Percentiles rank a stretch among this genome's conserved stretches.
These are phyloP conservation scores for Bovichtus diacanthus DNA, from an alignment of 2,797 vertebrate genomes.

Conservation along the genomic window DNA sequence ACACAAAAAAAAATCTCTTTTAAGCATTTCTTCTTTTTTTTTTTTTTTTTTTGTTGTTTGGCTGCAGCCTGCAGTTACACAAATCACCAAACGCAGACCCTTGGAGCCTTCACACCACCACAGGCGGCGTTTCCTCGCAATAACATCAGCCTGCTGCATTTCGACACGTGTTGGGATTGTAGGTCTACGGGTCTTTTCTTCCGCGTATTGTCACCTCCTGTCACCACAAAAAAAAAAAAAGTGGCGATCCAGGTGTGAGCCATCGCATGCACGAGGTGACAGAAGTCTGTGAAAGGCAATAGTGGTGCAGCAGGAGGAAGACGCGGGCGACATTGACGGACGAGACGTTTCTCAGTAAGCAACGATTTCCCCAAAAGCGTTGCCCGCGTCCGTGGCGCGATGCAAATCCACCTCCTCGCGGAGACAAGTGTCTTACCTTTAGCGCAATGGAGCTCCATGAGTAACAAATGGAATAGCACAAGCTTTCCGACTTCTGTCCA, in stretches of 20 bases:
- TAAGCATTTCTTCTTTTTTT: too few species aligned
- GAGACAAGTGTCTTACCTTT: slow-evolving; percentile 77
- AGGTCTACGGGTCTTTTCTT: slow-evolving; percentile 24
- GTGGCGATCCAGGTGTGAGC: slow-evolving; percentile 15
- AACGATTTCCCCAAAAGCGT: not conserved
- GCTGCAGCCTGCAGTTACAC: slow-evolving; percentile 25
- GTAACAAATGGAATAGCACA: slow-evolving; percentile 82
- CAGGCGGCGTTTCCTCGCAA: not conserved
- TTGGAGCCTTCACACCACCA: slow-evolving; percentile 6
- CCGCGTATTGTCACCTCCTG: slow-evolving; percentile 50
- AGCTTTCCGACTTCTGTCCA: slow-evolving; percentile 84
- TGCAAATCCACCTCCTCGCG: slow-evolving; percentile 5
- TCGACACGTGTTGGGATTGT: slow-evolving; percentile 51
- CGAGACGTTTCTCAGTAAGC: not conserved
- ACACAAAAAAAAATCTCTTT: slow-evolving; percentile 19
- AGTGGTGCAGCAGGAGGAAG: not conserved
- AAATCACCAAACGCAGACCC: not conserved
- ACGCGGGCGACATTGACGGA: not conserved
- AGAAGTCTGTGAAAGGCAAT: not conserved
- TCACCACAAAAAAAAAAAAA: slow-evolving; percentile 45
- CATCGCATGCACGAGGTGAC: not conserved
- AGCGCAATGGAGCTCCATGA: slow-evolving; percentile 78
- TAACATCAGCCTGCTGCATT: slow-evolving; percentile 9
- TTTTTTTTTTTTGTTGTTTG: not conserved
- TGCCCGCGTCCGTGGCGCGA: slow-evolving; percentile 9